phyloP scores from a whole-genome alignment of 1,140 invertebrate species.

The Apis cerana region DNA sequence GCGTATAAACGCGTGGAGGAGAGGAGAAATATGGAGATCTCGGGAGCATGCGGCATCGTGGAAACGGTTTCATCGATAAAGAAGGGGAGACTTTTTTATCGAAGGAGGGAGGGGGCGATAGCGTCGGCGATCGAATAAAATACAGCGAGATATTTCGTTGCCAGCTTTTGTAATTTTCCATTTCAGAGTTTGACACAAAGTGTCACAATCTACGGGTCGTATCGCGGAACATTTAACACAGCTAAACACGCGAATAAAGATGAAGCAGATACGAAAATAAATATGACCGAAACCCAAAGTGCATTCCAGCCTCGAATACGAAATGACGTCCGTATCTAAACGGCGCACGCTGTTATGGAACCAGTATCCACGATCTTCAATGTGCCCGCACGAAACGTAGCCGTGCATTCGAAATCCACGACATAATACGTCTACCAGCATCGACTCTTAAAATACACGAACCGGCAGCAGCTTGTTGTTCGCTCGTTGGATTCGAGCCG shows the following conservation, averaged over 20 bases:
- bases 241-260: conserved; percentile 62
- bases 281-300: conserved; percentile 49
- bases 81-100: conserved; percentile 2
- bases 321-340: conserved; percentile 64
- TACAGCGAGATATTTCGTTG: not conserved
- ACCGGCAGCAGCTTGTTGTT: conserved; percentile 29
- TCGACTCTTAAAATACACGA: conserved; percentile 58
- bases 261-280: conserved; percentile 58
- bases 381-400: conserved; percentile 44
- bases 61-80: not conserved
- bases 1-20: too few species aligned
- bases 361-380: conserved; percentile 62
- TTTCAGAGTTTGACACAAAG: conserved; percentile 29
- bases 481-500: conserved; percentile 51
- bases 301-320: conserved; percentile 59
- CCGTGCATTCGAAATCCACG: conserved; percentile 58
- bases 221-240: conserved; percentile 48
- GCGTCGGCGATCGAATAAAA: conserved; percentile 10
- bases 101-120: not conserved
- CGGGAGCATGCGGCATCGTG: not conserved
- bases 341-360: conserved; percentile 39
- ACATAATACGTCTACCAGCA: conserved; percentile 62
- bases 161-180: conserved; percentile 14
- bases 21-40: not conserved
- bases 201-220: conserved; percentile 25